phyloP scores from a whole-genome alignment of 1,140 invertebrate species.

The Aphelinus atriplicis region DNA sequence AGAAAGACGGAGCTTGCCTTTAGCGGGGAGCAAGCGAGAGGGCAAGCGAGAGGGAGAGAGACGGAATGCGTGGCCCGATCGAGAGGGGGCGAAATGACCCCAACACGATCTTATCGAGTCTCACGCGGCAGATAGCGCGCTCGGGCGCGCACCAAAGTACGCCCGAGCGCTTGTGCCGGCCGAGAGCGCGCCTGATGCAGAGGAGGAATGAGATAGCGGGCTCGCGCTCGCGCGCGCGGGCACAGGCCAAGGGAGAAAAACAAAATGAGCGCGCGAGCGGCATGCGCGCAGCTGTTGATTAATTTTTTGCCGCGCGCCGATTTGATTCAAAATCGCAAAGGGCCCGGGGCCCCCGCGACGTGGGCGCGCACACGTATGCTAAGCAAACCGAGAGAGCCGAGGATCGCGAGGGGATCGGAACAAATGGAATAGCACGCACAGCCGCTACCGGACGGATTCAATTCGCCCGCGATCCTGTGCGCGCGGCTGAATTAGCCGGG shows the following conservation, averaged over 20 bases:
- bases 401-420: background rate
- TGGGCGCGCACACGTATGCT: too few relatives aligned
- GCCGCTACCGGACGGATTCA: constrained; percentile 19
- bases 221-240: too few relatives aligned
- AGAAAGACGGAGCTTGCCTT: background rate
- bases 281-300: constrained; percentile 5
- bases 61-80: background rate
- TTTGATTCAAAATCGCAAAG: constrained; percentile 14
- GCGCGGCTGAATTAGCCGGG: too few relatives aligned
- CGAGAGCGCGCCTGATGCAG: too few relatives aligned
- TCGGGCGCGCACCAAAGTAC: too few relatives aligned
- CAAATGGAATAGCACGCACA: constrained; percentile 1
- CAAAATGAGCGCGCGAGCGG: constrained; percentile 23
- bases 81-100: constrained; percentile 21
- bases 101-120: constrained; percentile 28
- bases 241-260: too few relatives aligned
- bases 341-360: too few relatives aligned
- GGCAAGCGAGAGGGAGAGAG: background rate
- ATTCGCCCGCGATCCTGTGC: background rate
- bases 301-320: constrained; percentile 9
- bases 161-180: too few relatives aligned
- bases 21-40: constrained; percentile 2
- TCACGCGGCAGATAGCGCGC: constrained; percentile 18
- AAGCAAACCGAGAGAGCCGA: too few relatives aligned
- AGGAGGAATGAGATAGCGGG: background rate